Base-by-base conservation (phyloP, 2,797 vertebrate species). In the Peromyscus attwateri region DNA sequence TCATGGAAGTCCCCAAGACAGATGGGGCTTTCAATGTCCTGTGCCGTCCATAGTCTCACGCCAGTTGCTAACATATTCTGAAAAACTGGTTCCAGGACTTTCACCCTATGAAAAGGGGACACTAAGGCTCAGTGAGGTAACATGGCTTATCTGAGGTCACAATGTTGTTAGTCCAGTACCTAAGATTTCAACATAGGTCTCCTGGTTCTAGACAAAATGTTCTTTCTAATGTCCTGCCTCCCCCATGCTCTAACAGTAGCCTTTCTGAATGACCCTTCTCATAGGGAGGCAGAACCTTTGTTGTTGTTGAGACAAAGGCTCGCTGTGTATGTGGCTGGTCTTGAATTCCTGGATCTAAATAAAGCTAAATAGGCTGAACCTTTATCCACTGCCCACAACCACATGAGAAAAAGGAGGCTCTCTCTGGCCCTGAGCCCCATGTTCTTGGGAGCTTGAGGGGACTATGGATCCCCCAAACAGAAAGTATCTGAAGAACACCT, bases 11-110 rank as follows among this genome's bases (percentile, higher is more conserved):
- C 1, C 55, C 79, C 43, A 19, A 46, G 34, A 40, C 73, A 1
- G 0, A 83, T 25, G 6, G 1, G 81, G 4, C 77, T 40, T 55
- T 4, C 25, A n/a, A 23, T 27, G 6, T 4, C 66, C 34, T 23
- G 0, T 0, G 11, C 7, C 43, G 43, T 19, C 46, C 40, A 43
- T 6, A 29, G 79, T 13, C 64, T 71, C 11, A 14, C 12, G 64
- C 64, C 34, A 11, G 43, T 8, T 1, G 13, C 64, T 12, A 13
- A 40, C 55, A 31, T 1, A 0, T n/a, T 17, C 68, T 60, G 2
- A 17, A 43, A 89, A 49, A 21, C 7, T 46, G 43, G 16, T 1
- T 17, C 27, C 11, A 6, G 29, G 77, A 85, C 29, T 66, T 88
- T 75, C 10, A 16, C 64, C 13, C 46, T 21, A 31, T 0, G 10